A percentile compares a stretch with the other conserved stretches of the same genome.
Conservation (phyloP, 2,113 vertebrate species). For the Pedionomus torquatus region DNA sequence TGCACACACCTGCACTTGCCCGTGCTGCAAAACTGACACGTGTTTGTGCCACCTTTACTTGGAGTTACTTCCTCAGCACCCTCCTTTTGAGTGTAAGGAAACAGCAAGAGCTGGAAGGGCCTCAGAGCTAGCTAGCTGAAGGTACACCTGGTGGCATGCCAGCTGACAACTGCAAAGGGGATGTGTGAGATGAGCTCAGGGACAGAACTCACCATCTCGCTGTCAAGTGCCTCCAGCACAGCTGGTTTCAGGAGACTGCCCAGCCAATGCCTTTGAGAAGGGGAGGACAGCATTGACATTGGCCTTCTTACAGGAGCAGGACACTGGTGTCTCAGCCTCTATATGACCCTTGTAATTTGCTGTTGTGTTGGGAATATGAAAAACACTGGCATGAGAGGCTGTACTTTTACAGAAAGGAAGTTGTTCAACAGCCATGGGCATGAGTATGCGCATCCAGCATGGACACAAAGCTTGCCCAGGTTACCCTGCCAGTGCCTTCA, state of each 20-base stretch:
- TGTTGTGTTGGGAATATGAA: neutral
- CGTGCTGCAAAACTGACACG: neutral
- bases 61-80: neutral
- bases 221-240: neutral
- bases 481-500: neutral
- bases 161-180: neutral
- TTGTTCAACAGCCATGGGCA: neutral
- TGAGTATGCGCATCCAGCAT: neutral
- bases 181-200: neutral
- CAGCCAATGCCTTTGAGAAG: neutral
- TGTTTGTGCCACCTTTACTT: neutral
- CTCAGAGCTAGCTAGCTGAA: neutral
- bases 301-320: fast-evolving
- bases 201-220: fast-evolving
- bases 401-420: neutral
- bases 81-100: neutral
- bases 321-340: neutral
- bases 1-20: too few relatives aligned
- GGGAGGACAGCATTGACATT: neutral
- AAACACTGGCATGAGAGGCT: neutral
- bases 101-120: neutral
- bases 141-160: too few relatives aligned
- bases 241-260: neutral
- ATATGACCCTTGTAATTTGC: neutral
- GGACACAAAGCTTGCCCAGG: neutral